Evolutionary conservation across 2,888 invertebrate genomes (phyloP).

Genomic region (Chaetoderma sp.): DNA sequence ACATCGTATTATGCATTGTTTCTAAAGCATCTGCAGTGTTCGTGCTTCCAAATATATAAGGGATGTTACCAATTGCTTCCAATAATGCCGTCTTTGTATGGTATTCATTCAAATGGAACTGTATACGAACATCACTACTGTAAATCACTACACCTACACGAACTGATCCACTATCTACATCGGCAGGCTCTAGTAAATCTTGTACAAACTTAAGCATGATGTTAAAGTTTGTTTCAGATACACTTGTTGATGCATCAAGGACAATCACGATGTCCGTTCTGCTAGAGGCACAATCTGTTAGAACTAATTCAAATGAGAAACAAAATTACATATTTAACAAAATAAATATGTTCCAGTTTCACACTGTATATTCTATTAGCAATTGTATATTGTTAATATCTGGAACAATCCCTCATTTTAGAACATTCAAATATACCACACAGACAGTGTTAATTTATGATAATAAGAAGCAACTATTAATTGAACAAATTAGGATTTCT

Average conservation of each 20-base stretch:
- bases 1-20: constrained; percentile 21
- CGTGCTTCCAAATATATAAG: constrained; percentile 27
- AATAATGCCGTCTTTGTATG: constrained; percentile 18
- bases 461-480: too few relatives aligned
- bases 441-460: too few relatives aligned
- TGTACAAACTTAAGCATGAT: constrained; percentile 29
- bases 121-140: constrained; percentile 23
- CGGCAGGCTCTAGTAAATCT: constrained; percentile 25
- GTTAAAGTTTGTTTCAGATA: constrained; percentile 35
- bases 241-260: constrained; percentile 40
- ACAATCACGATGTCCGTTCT: constrained; percentile 40
- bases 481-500: too few relatives aligned
- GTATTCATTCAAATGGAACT: constrained; percentile 37
- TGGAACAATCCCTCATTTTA: too few relatives aligned
- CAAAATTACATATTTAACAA: too few relatives aligned
- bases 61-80: constrained; percentile 30
- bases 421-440: too few relatives aligned
- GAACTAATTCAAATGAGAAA: neutral
- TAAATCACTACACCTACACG: constrained; percentile 24
- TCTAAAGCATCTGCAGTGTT: constrained; percentile 34
- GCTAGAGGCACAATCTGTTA: neutral
- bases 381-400: too few relatives aligned
- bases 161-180: neutral
- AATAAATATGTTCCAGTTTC: too few relatives aligned
- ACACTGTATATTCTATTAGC: too few relatives aligned